A percentile compares a stretch with the other conserved stretches of the same genome.
These are phyloP conservation scores for Myxocyprinus asiaticus DNA, from an alignment of 2,113 vertebrate genomes.

Conservation along the genomic window DNA sequence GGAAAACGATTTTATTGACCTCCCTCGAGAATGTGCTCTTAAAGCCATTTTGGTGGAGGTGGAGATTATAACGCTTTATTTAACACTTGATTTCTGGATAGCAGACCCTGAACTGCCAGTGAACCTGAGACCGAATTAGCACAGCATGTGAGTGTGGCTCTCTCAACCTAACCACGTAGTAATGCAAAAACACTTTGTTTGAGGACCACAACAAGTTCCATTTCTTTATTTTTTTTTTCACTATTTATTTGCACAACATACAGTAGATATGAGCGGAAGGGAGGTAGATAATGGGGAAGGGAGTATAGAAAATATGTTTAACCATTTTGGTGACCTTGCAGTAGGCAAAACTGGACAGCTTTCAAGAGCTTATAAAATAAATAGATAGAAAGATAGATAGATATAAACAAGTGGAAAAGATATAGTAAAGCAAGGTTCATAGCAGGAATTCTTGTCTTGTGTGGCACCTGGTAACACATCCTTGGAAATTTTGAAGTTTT, in stretches of 20 bases:
- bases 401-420: too few relatives aligned
- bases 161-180: constrained; percentile 45
- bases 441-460: too few relatives aligned
- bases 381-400: too few relatives aligned
- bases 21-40: constrained; percentile 50
- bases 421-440: too few relatives aligned
- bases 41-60: constrained; percentile 58
- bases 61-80: constrained; percentile 70
- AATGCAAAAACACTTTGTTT: constrained; percentile 8
- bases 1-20: constrained; percentile 63
- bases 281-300: background rate
- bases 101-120: constrained; percentile 67
- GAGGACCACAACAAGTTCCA: background rate
- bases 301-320: too few relatives aligned
- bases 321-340: too few relatives aligned
- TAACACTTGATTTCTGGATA: constrained; percentile 69
- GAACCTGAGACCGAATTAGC: constrained; percentile 65
- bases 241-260: background rate
- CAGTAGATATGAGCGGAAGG: background rate
- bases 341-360: too few relatives aligned
- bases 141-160: constrained; percentile 56
- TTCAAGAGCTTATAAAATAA: too few relatives aligned
- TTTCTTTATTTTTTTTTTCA: background rate
- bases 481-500: too few relatives aligned
- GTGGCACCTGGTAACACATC: too few relatives aligned